These are phyloP conservation scores for Tiliacea citrago DNA, from an alignment of 2,888 invertebrate genomes.

Conservation along the genomic window DNA sequence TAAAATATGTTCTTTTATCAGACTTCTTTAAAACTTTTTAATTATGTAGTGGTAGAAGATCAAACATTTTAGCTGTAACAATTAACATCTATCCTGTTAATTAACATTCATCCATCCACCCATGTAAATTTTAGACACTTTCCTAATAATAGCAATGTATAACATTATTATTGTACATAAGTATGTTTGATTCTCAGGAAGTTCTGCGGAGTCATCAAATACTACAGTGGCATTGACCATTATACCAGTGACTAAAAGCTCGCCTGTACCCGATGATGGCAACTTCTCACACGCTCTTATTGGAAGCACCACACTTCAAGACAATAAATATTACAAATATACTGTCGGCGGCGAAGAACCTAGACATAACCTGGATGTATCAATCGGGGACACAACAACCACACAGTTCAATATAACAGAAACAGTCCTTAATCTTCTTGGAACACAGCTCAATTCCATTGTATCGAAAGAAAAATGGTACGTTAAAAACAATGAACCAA, in stretches of 20 bases:
- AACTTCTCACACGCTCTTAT: slow-evolving; percentile 8
- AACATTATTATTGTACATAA: background rate
- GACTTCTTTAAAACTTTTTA: background rate
- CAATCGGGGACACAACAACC: background rate
- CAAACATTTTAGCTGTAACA: background rate
- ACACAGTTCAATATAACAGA: slow-evolving; percentile 42
- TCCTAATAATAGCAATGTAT: background rate
- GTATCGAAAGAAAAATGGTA: slow-evolving; percentile 22
- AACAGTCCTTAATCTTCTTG: slow-evolving; percentile 42
- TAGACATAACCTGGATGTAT: background rate
- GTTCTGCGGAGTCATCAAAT: background rate
- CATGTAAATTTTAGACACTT: background rate
- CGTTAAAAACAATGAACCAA: background rate
- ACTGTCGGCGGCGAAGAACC: slow-evolving; percentile 20
- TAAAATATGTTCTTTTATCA: background rate
- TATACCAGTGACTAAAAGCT: background rate
- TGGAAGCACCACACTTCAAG: slow-evolving; percentile 14
- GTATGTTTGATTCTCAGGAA: slow-evolving; percentile 17
- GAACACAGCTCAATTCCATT: background rate
- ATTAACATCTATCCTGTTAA: background rate
- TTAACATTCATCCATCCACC: background rate
- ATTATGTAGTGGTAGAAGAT: background rate
- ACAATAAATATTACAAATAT: slow-evolving; percentile 58
- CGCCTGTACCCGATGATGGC: background rate
- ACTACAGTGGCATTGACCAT: slow-evolving; percentile 3